Base-by-base conservation (phyloP, 2,888 invertebrate species). In the Leptinotarsa tumamoca region DNA sequence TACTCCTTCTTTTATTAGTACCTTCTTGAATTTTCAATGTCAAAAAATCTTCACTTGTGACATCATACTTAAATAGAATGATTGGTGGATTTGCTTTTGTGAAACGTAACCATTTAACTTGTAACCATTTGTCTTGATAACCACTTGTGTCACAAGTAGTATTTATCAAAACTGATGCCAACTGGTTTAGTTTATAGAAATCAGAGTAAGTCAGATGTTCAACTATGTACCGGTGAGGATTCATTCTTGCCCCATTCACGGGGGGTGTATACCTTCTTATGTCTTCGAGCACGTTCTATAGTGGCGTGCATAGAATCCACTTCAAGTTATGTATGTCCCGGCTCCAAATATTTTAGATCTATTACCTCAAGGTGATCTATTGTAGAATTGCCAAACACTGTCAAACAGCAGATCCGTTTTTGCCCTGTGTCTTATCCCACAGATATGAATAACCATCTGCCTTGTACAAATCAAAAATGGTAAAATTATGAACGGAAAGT, bases 401-500 rank as follows among this genome's bases (percentile, higher is more conserved):
- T 23, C 3, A 23, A 23, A 23, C 56, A 17, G 72, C 58, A 79
- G 74, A 70, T 63, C 73, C 77, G 68, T 56, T 56, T 43, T 33
- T 56, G 51, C 67, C 68, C 49, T 78, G 70, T 67, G 70, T 76
- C 74, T 79, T 76, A 54, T 78, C 54, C 76, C 75, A 71, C 73
- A 78, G 17, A 68, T 72, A 79, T 67, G 76, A 79, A n/a, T 63
- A 50, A 10, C 69, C 77, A 71, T 74, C 68, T 13, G n/a, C n/a
- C 67, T 58, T 74, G 18, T 56, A 79, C 14, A 56, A 67, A 71
- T 82, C 78, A 74, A 66, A 79, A 69, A 81, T 78, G n/a, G 80
- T 81, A 56, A 81, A 80, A 77, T 80, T 81, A 66, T 78, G 81
- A 14, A 79, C 79, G 50, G 73, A 71, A 50, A 79, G 71, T 43